A percentile compares a stretch with the other conserved stretches of the same genome.
Evolutionary conservation across 2,888 invertebrate genomes (phyloP).

Genomic region (Leucozona laternaria): DNA sequence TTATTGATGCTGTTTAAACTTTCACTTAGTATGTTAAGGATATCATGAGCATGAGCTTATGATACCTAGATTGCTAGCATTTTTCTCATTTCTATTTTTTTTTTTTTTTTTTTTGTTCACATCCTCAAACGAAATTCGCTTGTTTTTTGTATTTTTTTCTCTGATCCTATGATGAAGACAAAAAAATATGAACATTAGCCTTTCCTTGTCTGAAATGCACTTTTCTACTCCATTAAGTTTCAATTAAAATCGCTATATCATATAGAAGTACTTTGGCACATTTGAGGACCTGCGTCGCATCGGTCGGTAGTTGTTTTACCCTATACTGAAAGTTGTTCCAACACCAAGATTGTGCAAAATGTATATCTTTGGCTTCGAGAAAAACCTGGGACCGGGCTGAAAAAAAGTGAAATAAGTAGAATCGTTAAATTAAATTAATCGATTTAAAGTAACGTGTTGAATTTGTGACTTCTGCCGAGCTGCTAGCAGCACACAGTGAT

Average conservation of each 20-base stretch:
- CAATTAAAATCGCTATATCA: conserved; percentile 70
- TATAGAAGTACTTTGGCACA: conserved; percentile 42
- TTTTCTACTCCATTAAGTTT: conserved; percentile 71
- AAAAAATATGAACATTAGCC: conserved; percentile 14
- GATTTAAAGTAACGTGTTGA: conserved; percentile 54
- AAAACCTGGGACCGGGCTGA: background rate
- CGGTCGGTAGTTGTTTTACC: background rate
- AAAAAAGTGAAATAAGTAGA: conserved; percentile 12
- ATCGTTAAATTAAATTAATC: conserved; percentile 48
- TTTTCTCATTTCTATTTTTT: conserved; percentile 22
- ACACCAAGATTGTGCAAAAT: conserved; percentile 27
- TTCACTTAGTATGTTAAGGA: conserved; percentile 47
- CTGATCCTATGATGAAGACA: background rate
- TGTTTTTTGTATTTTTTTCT: conserved; percentile 20
- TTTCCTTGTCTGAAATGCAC: conserved; percentile 56
- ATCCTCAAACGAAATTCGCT: conserved; percentile 8
- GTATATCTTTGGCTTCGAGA: conserved; percentile 4
- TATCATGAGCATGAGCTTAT: conserved; percentile 13
- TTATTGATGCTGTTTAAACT: conserved; percentile 60
- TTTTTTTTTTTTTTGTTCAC: background rate
- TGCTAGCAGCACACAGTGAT: background rate
- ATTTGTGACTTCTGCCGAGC: conserved; percentile 2
- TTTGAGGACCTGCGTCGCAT: conserved; percentile 16
- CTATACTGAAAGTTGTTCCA: background rate
- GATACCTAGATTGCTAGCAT: conserved; percentile 5